Conservation (phyloP, 2,888 invertebrate species). For the Amblyteles armatorius region DNA sequence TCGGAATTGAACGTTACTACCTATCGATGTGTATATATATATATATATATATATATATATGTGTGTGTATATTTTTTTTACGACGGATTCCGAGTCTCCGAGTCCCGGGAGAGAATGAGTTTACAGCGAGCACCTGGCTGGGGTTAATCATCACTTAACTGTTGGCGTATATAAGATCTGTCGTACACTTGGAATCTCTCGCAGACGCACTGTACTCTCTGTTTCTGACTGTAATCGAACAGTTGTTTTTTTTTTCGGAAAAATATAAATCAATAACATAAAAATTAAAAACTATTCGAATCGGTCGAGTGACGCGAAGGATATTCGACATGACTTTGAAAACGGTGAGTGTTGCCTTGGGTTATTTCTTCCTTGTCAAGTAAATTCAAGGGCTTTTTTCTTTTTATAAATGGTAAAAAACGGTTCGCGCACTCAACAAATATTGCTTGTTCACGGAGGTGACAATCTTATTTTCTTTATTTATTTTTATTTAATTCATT, state of each 20-base stretch:
- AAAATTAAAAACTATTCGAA: not conserved
- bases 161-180: slow-evolving; percentile 57
- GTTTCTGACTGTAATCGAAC: not conserved
- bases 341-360: slow-evolving; percentile 37
- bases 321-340: slow-evolving; percentile 5
- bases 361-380: not conserved
- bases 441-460: too few relatives aligned
- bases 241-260: not conserved
- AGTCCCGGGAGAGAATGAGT: slow-evolving; percentile 42
- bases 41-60: too few relatives aligned
- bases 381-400: not conserved
- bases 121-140: slow-evolving; percentile 33
- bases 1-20: not conserved
- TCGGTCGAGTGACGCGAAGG: not conserved
- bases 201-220: slow-evolving; percentile 21
- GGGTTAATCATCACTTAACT: slow-evolving; percentile 17
- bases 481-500: not conserved
- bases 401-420: not conserved
- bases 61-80: slow-evolving; percentile 4
- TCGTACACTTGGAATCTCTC: slow-evolving; percentile 21
- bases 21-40: not conserved
- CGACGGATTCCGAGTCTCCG: slow-evolving; percentile 34
- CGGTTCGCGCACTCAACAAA: not conserved
- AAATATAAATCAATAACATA: not conserved
- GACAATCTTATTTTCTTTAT: not conserved